Evolutionary conservation across 2,113 vertebrate species (phyloP).

Genomic region (Noturus placidus): DNA sequence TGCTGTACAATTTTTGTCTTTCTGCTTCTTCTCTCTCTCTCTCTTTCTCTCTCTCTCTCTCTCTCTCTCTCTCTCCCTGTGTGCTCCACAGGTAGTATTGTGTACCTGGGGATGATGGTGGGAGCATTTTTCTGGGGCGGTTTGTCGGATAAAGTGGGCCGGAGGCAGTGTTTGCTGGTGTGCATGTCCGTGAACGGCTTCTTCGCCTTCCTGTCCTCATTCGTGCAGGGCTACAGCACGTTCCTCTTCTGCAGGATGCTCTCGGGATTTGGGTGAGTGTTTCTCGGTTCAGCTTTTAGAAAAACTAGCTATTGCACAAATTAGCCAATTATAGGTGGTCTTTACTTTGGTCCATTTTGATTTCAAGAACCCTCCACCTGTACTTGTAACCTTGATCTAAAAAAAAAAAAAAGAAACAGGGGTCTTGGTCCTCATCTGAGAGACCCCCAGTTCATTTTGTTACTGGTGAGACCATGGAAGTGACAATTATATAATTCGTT

Average conservation of each 20-base stretch:
- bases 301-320: neutral
- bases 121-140: conserved; percentile 98
- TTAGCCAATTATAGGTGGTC: neutral
- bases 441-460: neutral
- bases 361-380: neutral
- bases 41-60: conserved; percentile 1
- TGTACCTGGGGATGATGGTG: conserved; percentile 98
- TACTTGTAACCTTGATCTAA: too few species aligned
- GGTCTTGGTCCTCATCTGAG: neutral
- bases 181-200: conserved; percentile 97
- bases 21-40: neutral
- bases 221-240: conserved; percentile 96
- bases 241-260: conserved; percentile 96
- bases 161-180: conserved; percentile 91
- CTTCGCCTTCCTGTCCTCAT: conserved; percentile 98
- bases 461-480: neutral
- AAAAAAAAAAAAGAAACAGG: too few species aligned
- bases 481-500: neutral
- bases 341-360: neutral
- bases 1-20: neutral
- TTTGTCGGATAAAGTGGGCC: conserved; percentile 92
- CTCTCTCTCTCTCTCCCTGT: neutral
- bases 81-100: conserved; percentile 86
- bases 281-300: neutral
- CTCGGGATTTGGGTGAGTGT: conserved; percentile 96